Evolutionary conservation across 1,140 invertebrate species (phyloP).

Genomic region (Ridgeia piscesae): DNA sequence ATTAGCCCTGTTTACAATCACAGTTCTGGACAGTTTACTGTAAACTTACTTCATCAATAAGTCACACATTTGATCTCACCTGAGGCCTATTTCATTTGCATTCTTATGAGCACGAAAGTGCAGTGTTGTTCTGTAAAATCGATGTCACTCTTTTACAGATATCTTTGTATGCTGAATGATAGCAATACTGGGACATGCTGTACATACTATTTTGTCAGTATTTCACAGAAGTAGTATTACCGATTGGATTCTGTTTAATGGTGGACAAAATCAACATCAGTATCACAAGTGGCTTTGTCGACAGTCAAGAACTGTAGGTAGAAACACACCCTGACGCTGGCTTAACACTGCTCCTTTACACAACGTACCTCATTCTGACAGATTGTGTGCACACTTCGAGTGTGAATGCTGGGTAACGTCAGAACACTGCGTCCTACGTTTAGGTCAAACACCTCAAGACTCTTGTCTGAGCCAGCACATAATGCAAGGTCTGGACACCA

Average conservation of each 20-base stretch:
- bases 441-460: conserved; percentile 55
- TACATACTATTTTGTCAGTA: no score
- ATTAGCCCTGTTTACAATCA: no score
- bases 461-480: conserved; percentile 53
- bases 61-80: no score
- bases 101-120: no score
- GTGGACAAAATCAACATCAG: background rate
- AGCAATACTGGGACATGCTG: no score
- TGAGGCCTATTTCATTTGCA: no score
- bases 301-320: background rate
- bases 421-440: conserved; percentile 49
- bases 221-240: background rate
- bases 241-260: background rate
- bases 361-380: conserved; percentile 51
- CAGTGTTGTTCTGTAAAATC: no score
- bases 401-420: conserved; percentile 46
- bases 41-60: no score
- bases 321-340: background rate
- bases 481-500: conserved; percentile 48
- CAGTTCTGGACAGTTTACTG: no score
- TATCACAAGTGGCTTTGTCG: background rate
- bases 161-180: no score
- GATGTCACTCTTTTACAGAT: no score
- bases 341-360: no score
- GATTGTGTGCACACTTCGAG: conserved; percentile 48